Evolutionary conservation across 2,888 invertebrate genomes (phyloP), one percentile per base, ranked within the genome.

Genomic region (Drosophila neutralis): DNA sequence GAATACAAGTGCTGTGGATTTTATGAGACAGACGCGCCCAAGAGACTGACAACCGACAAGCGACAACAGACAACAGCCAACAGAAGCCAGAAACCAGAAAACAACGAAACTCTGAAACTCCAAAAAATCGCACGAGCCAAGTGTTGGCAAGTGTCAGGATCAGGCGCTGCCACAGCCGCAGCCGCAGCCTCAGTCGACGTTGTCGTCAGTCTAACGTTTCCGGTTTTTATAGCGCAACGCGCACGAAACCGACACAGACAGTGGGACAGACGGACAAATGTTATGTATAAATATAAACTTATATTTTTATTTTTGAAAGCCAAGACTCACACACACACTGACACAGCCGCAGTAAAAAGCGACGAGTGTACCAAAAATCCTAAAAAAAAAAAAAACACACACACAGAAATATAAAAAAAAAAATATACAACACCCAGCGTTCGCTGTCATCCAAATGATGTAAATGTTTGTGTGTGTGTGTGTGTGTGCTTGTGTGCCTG

Each of bases 81-180:
- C 62, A 60, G 68, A 76, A 48, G 59, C 62, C 75, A 49, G 66
- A 60, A 56, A 59, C 31, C 80, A 78, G 61, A 74, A 52, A 65
- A 52, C 64, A 56, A 49, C 76, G 85, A 79, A 87, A 80, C 79
- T 82, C 76, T 58, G 65, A 78, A 79, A 78, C 74, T 78, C 78
- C 68, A 45, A 68, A 80, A 78, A 78, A 70, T 79, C 64, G 82
- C 78, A 76, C 76, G 78, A 82, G 81, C 87, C 87, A 86, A 86
- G 85, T 88, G 85, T 88, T 90, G 85, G 86, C 90, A 87, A 90
- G 90, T 88, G 90, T 88, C 86, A 90, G 89, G 77, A 86, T 87
- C 90, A 90, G 90, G 63, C 78, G 59, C 71, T 71, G 75, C n/a
- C 31, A 27, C 57, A 42, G 52, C 29, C 36, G 3, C 38, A 48